phyloP scores from a whole-genome alignment of 2,888 invertebrate genomes.

The Lasioglossum marginatum region DNA sequence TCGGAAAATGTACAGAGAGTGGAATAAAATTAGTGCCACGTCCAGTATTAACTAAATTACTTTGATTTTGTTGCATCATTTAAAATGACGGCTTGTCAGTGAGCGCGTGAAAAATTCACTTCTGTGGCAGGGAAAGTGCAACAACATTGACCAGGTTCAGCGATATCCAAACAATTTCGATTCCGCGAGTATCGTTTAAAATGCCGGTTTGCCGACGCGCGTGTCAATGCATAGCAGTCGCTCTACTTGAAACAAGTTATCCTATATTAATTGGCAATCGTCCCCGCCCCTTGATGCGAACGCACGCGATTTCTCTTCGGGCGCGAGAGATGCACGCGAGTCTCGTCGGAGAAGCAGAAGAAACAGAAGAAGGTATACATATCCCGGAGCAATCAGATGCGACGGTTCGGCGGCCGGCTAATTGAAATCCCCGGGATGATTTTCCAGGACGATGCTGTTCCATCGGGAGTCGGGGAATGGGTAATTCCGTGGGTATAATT shows the following conservation, averaged over 20 bases:
- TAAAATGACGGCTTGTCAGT: too few relatives aligned
- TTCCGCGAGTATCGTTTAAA: not conserved
- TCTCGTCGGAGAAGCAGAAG: not conserved
- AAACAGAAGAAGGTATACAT: constrained; percentile 16
- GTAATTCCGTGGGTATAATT: constrained; percentile 48
- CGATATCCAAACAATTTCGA: not conserved
- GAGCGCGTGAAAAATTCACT: not conserved
- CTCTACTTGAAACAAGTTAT: not conserved
- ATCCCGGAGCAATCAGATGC: constrained; percentile 10
- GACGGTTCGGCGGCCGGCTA: constrained; percentile 27
- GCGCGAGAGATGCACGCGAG: not conserved
- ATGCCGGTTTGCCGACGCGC: not conserved
- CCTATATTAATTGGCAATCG: not conserved
- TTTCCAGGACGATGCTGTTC: constrained; percentile 29
- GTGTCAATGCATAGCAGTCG: not conserved
- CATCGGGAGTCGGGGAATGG: constrained; percentile 19
- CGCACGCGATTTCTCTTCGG: constrained; percentile 1
- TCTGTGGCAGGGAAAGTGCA: not conserved
- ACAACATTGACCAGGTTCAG: not conserved
- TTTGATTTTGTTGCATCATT: too few relatives aligned
- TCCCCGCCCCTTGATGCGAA: not conserved
- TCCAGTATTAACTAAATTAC: too few relatives aligned
- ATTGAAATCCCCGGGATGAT: constrained; percentile 50
- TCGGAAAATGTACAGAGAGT: too few relatives aligned
- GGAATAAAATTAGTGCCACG: too few relatives aligned